Conservation (phyloP, 2,888 invertebrate genomes). For the Apantesis nais region DNA sequence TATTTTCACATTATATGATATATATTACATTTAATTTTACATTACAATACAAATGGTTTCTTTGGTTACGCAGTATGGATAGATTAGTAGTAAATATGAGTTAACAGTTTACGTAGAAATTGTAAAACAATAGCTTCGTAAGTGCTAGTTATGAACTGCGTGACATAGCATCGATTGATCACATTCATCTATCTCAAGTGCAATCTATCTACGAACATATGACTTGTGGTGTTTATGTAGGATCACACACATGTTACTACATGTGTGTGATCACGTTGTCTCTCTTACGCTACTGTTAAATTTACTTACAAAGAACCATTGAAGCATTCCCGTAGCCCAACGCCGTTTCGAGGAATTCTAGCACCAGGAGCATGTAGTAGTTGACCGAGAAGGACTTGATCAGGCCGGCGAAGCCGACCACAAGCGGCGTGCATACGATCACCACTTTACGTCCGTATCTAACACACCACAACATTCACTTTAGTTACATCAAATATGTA, state of each 20-base stretch:
- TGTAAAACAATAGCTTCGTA: not conserved
- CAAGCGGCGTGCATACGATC: slow-evolving; percentile 74
- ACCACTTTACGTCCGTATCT: slow-evolving; percentile 80
- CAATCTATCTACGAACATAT: too few species aligned
- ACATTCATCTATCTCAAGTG: not conserved
- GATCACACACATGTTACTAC: not conserved
- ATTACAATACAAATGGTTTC: not conserved
- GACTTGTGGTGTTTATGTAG: not conserved
- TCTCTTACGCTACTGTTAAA: not conserved
- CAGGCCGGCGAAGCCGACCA: slow-evolving; percentile 88
- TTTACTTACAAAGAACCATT: slow-evolving; percentile 74
- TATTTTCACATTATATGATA: not conserved
- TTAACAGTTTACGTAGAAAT: not conserved
- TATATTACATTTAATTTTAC: too few species aligned
- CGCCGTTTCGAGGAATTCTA: slow-evolving; percentile 91
- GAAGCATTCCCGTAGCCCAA: slow-evolving; percentile 85
- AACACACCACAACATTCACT: slow-evolving; percentile 50
- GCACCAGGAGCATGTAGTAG: slow-evolving; percentile 88
- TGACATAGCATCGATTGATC: not conserved
- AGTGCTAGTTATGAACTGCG: not conserved
- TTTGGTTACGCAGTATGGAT: not conserved
- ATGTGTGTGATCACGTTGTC: not conserved
- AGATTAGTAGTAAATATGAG: not conserved
- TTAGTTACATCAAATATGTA: not conserved
- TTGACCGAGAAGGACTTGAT: slow-evolving; percentile 88